Conservation (phyloP, 2,888 invertebrate genomes). For the Troglohyphantes excavatus region DNA sequence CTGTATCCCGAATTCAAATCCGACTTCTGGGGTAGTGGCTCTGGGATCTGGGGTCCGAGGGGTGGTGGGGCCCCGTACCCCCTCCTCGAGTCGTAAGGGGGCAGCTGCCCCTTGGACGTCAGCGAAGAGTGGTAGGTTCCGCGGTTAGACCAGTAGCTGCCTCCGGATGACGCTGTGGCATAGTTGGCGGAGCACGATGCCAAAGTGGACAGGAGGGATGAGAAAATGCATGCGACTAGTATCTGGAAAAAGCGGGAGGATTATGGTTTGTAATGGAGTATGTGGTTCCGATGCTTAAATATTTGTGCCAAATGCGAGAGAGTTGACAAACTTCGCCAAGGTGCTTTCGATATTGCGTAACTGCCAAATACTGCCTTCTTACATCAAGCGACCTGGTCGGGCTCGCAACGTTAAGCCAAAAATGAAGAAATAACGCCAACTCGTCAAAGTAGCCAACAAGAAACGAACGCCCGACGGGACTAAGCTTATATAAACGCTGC, state of each 20-base stretch:
- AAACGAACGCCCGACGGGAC: too few species aligned
- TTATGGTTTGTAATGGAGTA: too few species aligned
- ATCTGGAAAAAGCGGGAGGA: slow-evolving; percentile 1
- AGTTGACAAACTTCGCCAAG: too few species aligned
- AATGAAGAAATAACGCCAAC: too few species aligned
- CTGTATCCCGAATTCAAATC: neutral
- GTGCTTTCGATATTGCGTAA: too few species aligned
- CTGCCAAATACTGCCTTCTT: too few species aligned
- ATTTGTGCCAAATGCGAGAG: too few species aligned
- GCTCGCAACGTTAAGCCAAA: too few species aligned
- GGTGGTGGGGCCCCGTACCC: slow-evolving; percentile 52
- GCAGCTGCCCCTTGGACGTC: slow-evolving; percentile 32
- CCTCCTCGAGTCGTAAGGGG: slow-evolving; percentile 32
- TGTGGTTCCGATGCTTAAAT: too few species aligned
- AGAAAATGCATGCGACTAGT: neutral
- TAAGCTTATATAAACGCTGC: too few species aligned
- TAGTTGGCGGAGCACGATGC: slow-evolving; percentile 32
- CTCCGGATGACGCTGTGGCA: slow-evolving; percentile 9
- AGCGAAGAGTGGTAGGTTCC: slow-evolving; percentile 40
- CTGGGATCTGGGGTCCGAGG: slow-evolving; percentile 58
- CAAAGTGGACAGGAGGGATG: slow-evolving; percentile 20
- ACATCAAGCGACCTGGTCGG: too few species aligned
- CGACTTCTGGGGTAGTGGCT: slow-evolving; percentile 30
- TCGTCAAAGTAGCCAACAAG: too few species aligned
- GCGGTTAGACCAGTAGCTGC: slow-evolving; percentile 41